Evolutionary conservation across 2,113 vertebrate species (phyloP), one percentile per base, ranked within the genome.

Genomic region (Lucifuga dentata): DNA sequence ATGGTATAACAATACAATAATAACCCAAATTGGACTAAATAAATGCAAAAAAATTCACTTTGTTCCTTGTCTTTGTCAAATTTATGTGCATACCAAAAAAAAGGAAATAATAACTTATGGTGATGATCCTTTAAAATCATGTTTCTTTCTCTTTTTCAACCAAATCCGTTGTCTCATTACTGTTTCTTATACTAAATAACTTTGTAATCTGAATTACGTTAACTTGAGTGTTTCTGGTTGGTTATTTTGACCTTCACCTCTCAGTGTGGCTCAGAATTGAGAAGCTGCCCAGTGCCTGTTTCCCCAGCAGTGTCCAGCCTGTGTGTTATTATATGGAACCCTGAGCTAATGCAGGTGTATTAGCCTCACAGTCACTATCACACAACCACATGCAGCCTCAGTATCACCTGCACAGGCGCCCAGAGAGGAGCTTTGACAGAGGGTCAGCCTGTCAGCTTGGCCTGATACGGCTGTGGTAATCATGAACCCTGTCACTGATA

Each of bases 351-450:
- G 65, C 65, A 70, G 49, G 43, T 64, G 71, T 32, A 73, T 74
- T 48, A 76, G 33, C 68, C 68, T 76, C 66, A 59, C 71, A 60
- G 68, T 76, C 60, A 0, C 76, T 76, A 62, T 79, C 80, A 65
- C 63, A 65, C 65, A 75, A n/a, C 29, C 56, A 13, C 56, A 60
- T 59, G 52, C 63, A 63, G 70, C 13, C 71, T 66, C 24, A 0
- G 57, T 48, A 63, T 76, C 62, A 56, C 60, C 55, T 68, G 53
- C 62, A 3, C 1, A 56, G 69, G 35, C 26, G 61, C 59, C 26
- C 2, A 2, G 46, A 15, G 53, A 61, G 41, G 56, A 44, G 55
- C 53, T 23, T 32, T 33, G 64, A 50, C 35, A 50, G 19, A 52
- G 43, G 59, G 49, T 63, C 63, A 69, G 23, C 17, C 15, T 53